Evolutionary conservation across 2,113 vertebrate genomes (phyloP).

Genomic region (Mormyrus iriodes): DNA sequence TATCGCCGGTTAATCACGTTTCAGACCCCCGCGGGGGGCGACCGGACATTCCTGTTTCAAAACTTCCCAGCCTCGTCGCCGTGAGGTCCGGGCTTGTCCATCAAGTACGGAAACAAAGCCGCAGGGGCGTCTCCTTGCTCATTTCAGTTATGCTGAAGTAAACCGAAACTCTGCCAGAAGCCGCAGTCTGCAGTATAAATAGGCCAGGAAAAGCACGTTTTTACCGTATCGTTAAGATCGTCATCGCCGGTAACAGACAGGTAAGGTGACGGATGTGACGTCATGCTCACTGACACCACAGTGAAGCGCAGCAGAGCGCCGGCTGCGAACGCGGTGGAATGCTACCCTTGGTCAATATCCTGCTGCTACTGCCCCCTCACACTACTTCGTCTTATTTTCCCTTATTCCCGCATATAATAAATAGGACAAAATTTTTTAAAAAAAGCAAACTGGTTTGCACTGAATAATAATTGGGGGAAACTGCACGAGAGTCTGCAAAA

Average conservation of each 20-base stretch:
- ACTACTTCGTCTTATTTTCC: neutral
- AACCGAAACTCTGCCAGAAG: neutral
- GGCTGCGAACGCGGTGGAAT: neutral
- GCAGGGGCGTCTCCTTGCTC: neutral
- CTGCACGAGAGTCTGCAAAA: neutral
- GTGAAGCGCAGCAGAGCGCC: neutral
- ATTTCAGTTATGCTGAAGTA: conserved; percentile 19
- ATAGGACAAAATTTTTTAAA: neutral
- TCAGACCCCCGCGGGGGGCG: neutral
- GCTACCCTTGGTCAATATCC: neutral
- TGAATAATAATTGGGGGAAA: neutral
- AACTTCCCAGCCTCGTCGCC: conserved; percentile 25
- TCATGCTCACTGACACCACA: neutral
- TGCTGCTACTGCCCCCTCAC: neutral
- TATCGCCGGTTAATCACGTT: conserved; percentile 34
- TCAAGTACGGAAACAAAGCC: conserved; percentile 32
- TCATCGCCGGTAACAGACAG: neutral
- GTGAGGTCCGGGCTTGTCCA: conserved; percentile 49
- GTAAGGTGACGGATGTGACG: neutral
- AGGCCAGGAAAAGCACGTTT: neutral
- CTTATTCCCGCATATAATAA: neutral
- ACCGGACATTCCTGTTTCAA: conserved; percentile 35
- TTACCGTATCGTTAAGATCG: neutral
- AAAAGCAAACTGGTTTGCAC: neutral
- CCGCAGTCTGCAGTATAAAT: neutral